Base-by-base conservation (phyloP, 2,888 invertebrate species). In the Spialia ferax region DNA sequence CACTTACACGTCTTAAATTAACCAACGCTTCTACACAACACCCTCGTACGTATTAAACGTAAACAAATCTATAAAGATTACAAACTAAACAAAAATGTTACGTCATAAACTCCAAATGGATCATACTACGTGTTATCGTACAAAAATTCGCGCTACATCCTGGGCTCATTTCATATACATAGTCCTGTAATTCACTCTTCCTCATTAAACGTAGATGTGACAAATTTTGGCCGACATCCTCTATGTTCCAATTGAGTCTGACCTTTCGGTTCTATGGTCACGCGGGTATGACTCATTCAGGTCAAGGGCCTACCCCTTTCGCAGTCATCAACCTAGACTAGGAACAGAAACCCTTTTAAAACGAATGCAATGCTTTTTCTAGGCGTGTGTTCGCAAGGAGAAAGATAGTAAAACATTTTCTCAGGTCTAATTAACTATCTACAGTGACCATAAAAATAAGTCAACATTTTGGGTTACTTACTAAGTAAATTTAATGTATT, bases 201-300 rank as follows among this genome's bases (percentile, higher is more conserved):
- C 93, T 93, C 91, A 93, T 93, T 93, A 93, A 75, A 72, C 83
- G 80, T 73, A 75, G 79, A 82, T 77, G 82, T 81, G 84, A 79
- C 84, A 86, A 84, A 86, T 87, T 87, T 87, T 85, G 85, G 71
- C 77, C 54, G 78, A 78, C 90, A 86, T 92, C 93, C 92, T 89
- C 79, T 83, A 79, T 79, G 77, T 68, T 26, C 29, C 81, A 85
- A 86, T 85, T 81, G 77, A 78, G 79, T 78, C 76, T 80, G 79
- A 78, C 84, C 83, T 82, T 79, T 78, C 70, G 72, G 72, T 69
- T 63, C 69, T 72, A 74, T 74, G 72, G 72, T 64, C 66, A 62
- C 62, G 54, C 29, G 63, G 71, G 68, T 64, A 60, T 78, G 75
- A 76, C 72, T 78, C 78, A 77, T 75, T 70, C 68, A 67, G 75